These are phyloP conservation scores for Terrapene triunguis DNA, from an alignment of 2,113 vertebrate genomes.

Conservation along the genomic window DNA sequence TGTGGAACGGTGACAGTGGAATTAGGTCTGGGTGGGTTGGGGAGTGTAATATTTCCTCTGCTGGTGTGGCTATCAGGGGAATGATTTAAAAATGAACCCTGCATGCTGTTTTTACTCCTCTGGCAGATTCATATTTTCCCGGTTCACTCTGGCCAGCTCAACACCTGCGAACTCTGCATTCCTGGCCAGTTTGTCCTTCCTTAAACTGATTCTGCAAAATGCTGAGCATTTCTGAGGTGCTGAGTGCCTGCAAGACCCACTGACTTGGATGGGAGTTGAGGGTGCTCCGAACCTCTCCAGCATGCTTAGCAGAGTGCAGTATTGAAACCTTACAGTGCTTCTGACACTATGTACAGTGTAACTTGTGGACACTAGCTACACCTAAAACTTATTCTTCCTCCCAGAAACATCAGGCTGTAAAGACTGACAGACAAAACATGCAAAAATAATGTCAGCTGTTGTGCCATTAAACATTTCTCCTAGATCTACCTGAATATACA, in stretches of 20 bases:
- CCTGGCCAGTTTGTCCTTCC: background rate
- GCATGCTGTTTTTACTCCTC: background rate
- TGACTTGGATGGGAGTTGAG: background rate
- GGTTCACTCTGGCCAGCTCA: background rate
- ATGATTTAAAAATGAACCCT: background rate
- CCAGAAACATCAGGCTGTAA: background rate
- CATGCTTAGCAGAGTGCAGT: background rate
- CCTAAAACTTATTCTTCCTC: background rate
- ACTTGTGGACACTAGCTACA: background rate
- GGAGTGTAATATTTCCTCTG: background rate
- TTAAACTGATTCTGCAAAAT: background rate
- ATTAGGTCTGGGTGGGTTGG: fast-evolving
- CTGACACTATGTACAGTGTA: background rate
- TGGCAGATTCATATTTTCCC: background rate
- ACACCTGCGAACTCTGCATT: background rate
- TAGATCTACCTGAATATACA: background rate
- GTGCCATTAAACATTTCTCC: background rate
- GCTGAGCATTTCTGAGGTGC: background rate
- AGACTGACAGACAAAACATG: background rate
- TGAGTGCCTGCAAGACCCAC: background rate
- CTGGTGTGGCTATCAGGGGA: fast-evolving
- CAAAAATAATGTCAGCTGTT: background rate
- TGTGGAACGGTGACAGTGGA: background rate
- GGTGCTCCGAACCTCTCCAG: background rate
- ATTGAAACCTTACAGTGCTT: background rate